Base-by-base conservation (phyloP, 2,113 vertebrate species). In the Gila orcuttii region DNA sequence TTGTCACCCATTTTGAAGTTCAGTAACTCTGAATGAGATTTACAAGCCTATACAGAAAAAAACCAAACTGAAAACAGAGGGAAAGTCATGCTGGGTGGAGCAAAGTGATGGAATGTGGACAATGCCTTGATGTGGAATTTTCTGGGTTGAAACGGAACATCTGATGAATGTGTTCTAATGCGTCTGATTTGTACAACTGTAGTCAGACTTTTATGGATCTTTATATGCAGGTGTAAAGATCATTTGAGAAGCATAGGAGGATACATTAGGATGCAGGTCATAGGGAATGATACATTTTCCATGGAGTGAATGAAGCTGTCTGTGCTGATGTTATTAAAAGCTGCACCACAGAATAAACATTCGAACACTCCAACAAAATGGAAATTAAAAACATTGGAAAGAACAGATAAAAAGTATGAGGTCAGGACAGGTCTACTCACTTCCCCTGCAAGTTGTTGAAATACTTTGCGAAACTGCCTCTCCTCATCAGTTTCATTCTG, bases 401-500 rank as follows among this genome's bases (percentile, higher is more conserved):
- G 12, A 50, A 75, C 12, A 75, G 42, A 75, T 28, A 28, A 47
- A 47, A 25, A 52, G 13, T 10, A 3, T 28, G 25, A 9, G 17
- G 74, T 0, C 47, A 33, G 28, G 74, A 15, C 13, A 52, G 75
- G 25, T 77, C 12, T 74, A 91, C 95, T 97, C 87, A 97, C 97
- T 0, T 97, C 96, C 87, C 98, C 97, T 0, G 98, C 97, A 90
- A 99, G 94, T 82, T 96, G 96, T 0, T 91, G 79, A 88, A 99
- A 99, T 45, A 97, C 95, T 0, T 82, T 93, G 6, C 95, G 94
- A 45, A 99, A 97, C 2, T 93, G 93, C 28, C 93, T 92, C 13
- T 97, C 93, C 83, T 99, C 97, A 0, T 97, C 96, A 0, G 73
- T 96, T 84, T 98, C 97, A 0, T 92, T 90, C 45, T 93, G 87